Percentiles rank a stretch among this genome's conserved stretches.
These are phyloP conservation scores for Australoheros facetus DNA, from an alignment of 2,797 vertebrate genomes.

Conservation along the genomic window DNA sequence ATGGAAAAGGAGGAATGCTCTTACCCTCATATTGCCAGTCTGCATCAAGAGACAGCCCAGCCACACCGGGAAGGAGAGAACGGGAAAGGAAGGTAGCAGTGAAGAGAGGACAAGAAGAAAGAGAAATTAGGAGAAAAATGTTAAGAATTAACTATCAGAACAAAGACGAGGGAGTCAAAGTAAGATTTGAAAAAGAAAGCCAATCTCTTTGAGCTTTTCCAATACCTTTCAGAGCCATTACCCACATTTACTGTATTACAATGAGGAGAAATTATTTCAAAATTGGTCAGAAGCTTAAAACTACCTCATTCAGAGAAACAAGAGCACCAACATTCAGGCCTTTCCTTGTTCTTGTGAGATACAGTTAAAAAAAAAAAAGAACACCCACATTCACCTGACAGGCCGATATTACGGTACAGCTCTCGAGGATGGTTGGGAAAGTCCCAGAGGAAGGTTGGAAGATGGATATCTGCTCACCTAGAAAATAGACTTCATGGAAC, in stretches of 20 bases:
- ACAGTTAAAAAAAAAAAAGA: conserved; percentile 2
- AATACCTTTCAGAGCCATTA: conserved; percentile 13
- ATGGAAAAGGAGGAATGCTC: conserved; percentile 57
- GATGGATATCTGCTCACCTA: conserved; percentile 63
- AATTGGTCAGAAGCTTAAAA: conserved; percentile 25
- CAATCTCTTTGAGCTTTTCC: not conserved
- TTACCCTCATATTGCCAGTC: conserved; percentile 99
- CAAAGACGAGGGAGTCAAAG: not conserved
- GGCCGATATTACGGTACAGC: conserved; percentile 29
- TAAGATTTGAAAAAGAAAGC: not conserved
- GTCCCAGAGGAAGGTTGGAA: conserved; percentile 42
- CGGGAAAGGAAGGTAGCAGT: conserved; percentile 5
- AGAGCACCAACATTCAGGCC: not conserved
- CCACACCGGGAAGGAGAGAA: conserved; percentile 67
- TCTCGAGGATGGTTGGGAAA: conserved; percentile 24
- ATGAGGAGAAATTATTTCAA: conserved; percentile 15
- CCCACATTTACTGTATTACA: not conserved
- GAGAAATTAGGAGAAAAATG: conserved; percentile 24
- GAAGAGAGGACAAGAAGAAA: conserved; percentile 3
- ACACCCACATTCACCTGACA: conserved; percentile 33
- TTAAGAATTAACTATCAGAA: conserved; percentile 1
- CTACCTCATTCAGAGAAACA: conserved; percentile 19
- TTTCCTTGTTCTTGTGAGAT: conserved; percentile 8
- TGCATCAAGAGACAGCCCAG: conserved; percentile 86
- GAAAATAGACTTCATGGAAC: conserved; percentile 71